Conservation (phyloP, 2,113 vertebrate species). For the Corythornis cristatus region DNA sequence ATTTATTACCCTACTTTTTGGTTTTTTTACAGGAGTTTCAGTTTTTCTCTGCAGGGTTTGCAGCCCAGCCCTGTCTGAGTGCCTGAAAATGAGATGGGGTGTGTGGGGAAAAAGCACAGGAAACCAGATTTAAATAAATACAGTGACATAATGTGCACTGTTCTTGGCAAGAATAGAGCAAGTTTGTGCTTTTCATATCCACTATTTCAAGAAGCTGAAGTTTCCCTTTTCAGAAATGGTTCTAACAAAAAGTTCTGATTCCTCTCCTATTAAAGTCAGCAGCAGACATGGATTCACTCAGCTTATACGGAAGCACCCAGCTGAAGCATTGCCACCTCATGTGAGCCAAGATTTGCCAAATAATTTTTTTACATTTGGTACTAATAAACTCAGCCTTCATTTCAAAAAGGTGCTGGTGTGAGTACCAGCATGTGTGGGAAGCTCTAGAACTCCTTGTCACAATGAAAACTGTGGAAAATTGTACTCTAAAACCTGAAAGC, state of each 20-base stretch:
- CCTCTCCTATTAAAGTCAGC: slow-evolving; percentile 59
- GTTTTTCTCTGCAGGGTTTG: background rate
- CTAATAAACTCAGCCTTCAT: background rate
- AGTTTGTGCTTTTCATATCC: slow-evolving; percentile 36
- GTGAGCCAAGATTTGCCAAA: background rate
- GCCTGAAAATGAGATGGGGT: background rate
- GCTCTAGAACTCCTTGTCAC: background rate
- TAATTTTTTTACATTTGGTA: background rate
- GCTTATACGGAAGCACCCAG: background rate
- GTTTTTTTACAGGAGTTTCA: background rate
- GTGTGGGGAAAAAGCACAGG: background rate
- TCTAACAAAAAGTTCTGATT: background rate
- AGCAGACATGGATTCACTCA: background rate
- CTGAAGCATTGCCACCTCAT: background rate
- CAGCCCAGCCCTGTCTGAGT: background rate
- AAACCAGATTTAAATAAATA: slow-evolving; percentile 41
- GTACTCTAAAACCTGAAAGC: background rate
- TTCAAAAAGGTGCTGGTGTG: background rate
- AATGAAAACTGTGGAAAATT: background rate
- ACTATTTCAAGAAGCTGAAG: slow-evolving; percentile 19
- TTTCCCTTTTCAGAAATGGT: slow-evolving; percentile 56
- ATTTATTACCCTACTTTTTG: background rate
- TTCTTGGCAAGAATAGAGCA: slow-evolving; percentile 42
- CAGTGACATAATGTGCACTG: background rate
- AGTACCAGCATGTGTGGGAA: background rate